Evolutionary conservation across 2,888 invertebrate species (phyloP).

Genomic region (Ditula angustiorana): DNA sequence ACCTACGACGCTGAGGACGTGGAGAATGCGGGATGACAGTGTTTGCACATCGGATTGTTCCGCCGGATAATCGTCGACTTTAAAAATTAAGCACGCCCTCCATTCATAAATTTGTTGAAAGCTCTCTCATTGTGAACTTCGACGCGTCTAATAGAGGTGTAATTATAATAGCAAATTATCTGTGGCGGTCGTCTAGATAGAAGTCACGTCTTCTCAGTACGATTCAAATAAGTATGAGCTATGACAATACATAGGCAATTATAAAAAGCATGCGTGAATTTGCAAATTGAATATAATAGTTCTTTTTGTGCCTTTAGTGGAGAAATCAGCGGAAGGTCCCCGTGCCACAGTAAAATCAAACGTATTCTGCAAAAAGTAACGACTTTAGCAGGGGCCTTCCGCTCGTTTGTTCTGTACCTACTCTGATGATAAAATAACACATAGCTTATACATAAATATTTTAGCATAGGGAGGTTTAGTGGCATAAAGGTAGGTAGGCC

Average conservation of each 20-base stretch:
- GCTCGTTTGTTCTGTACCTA: no score
- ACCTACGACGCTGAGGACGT: slow-evolving; percentile 66
- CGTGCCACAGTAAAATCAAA: no score
- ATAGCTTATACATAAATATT: not conserved
- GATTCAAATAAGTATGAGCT: no score
- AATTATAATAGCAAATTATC: slow-evolving; percentile 38
- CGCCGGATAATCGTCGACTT: slow-evolving; percentile 68
- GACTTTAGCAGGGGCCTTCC: no score
- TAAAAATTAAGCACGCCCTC: slow-evolving; percentile 72
- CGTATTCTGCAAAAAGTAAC: no score
- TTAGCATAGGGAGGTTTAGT: not conserved
- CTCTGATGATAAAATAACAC: no score
- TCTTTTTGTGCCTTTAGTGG: no score
- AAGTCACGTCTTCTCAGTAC: slow-evolving; percentile 1
- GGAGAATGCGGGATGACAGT: slow-evolving; percentile 63
- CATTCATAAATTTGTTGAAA: slow-evolving; percentile 62
- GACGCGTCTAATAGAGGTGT: slow-evolving; percentile 45
- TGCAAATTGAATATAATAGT: not conserved
- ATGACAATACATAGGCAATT: no score
- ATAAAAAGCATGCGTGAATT: not conserved
- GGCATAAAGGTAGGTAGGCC: not conserved
- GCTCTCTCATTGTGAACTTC: slow-evolving; percentile 45
- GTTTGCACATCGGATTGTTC: slow-evolving; percentile 78
- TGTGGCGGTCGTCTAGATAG: not conserved
- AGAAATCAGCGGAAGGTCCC: no score